A percentile compares a stretch with the other conserved stretches of the same genome.
These are phyloP conservation scores for Adelosebastes latens DNA, from an alignment of 2,797 vertebrate genomes.

Conservation along the genomic window DNA sequence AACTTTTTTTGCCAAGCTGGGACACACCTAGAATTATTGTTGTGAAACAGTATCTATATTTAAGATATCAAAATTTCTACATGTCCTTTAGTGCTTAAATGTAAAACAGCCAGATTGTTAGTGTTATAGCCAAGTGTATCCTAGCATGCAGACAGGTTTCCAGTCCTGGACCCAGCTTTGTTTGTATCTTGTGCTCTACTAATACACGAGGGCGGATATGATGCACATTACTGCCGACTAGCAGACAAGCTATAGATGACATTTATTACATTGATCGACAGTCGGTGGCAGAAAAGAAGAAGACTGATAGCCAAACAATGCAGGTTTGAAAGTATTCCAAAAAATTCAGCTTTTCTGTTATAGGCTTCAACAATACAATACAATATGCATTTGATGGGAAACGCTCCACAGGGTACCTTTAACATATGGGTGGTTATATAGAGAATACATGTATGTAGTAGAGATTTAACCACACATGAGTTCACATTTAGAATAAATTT, in stretches of 20 bases:
- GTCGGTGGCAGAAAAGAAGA: not conserved
- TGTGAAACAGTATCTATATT: not conserved
- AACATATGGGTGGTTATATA: constrained; percentile 5
- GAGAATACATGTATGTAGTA: constrained; percentile 19
- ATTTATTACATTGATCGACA: not conserved
- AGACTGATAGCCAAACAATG: not conserved
- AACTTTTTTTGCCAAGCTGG: not conserved
- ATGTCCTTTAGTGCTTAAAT: not conserved
- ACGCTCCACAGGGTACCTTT: not conserved
- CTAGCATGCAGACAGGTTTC: not conserved
- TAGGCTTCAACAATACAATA: not conserved
- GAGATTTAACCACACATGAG: constrained; percentile 8
- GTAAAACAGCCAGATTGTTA: not conserved
- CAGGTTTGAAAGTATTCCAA: not conserved
- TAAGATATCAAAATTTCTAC: not conserved
- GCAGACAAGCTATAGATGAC: not conserved
- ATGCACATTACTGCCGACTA: not conserved
- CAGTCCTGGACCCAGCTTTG: not conserved
- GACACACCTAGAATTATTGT: not conserved
- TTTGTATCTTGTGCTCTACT: not conserved
- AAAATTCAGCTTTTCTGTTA: not conserved
- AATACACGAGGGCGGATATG: not conserved
- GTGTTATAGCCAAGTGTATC: not conserved
- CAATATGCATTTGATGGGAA: not conserved
- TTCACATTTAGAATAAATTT: constrained; percentile 33